Base-by-base conservation (phyloP, 2,797 vertebrate genomes). In the Taenioides sp. region DNA sequence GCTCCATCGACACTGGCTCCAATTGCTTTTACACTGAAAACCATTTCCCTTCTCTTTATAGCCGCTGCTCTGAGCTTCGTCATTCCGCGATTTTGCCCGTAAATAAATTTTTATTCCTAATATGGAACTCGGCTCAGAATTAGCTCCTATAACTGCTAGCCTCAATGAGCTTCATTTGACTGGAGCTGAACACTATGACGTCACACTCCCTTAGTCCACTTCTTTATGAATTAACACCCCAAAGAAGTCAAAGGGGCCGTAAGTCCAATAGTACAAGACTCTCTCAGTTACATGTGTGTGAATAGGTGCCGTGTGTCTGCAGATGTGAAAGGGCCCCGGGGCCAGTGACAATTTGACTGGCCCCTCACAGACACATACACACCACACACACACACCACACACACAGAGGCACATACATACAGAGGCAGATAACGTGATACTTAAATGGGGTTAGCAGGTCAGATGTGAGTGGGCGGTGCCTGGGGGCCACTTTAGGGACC, bases 371-470 rank as follows among this genome's bases (percentile, higher is more conserved):
- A 7, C 85, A 81, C 54, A 58, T 47, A 71, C 80, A 87, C 84
- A 61, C n/a, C 70, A 65, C 27, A 28, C 58, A 7, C 87, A 7
- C 37, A 37, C 6, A 37, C 3, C 27, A 28, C 83, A 69, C 84
- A 85, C 88, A 85, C 84, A 88, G 85, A 77, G 2, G 2, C 84
- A 80, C 55, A 55, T 47, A 70, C 80, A 86, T 83, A 62, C 70
- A 63, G 77, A 68, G 68, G 77, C 82, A 81, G 43, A 88, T 89
- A 86, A 90, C 89, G 87, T 83, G 85, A 84, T 89, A 88, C 85
- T 91, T 90, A 91, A 90, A 81, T 72, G 81, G n/a, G 87, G 88
- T 89, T 82, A 84, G 40, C 47, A 76, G 85, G 85, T 75, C 86
- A 84, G 82, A 87, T 84, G 84, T 86, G 85, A 84, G 70, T 64